A percentile compares a stretch with the other conserved stretches of the same genome.
Conservation (phyloP, 2,113 vertebrate species). For the Tympanuchus pallidicinctus region DNA sequence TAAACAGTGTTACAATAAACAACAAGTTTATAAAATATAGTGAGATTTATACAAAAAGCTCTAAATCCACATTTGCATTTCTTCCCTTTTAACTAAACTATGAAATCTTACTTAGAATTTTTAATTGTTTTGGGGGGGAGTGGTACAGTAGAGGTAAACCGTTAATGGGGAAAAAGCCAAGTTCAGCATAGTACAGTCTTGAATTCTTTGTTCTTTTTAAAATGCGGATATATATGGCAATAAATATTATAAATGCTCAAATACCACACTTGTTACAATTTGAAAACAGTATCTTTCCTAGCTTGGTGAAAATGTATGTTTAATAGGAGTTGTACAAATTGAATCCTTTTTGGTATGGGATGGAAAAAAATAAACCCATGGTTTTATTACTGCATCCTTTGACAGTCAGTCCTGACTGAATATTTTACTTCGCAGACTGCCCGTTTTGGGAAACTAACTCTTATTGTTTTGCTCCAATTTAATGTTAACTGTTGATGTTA, state of each 20-base stretch:
- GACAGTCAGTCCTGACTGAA: slow-evolving; percentile 71
- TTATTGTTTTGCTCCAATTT: slow-evolving; percentile 73
- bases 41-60: slow-evolving; percentile 82
- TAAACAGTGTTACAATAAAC: slow-evolving; percentile 85
- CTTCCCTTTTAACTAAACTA: slow-evolving; percentile 82
- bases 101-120: slow-evolving; percentile 78
- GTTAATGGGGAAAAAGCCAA: slow-evolving; percentile 53
- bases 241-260: slow-evolving; percentile 70
- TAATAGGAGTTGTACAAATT: slow-evolving; percentile 79
- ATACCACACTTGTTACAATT: slow-evolving; percentile 74
- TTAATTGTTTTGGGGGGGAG: slow-evolving; percentile 75
- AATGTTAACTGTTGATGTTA: slow-evolving; percentile 73
- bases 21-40: slow-evolving; percentile 82
- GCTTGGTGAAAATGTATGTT: slow-evolving; percentile 68
- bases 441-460: slow-evolving; percentile 71
- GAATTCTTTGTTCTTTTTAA: slow-evolving; percentile 80
- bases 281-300: slow-evolving; percentile 72
- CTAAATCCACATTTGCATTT: slow-evolving; percentile 81
- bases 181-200: slow-evolving; percentile 66
- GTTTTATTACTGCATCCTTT: slow-evolving; percentile 77
- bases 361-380: slow-evolving; percentile 63
- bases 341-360: slow-evolving; percentile 66
- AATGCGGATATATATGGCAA: slow-evolving; percentile 73
- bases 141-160: slow-evolving; percentile 67
- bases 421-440: slow-evolving; percentile 74